Base-by-base conservation (phyloP, 1,140 invertebrate species). In the Temnothorax longispinosus region DNA sequence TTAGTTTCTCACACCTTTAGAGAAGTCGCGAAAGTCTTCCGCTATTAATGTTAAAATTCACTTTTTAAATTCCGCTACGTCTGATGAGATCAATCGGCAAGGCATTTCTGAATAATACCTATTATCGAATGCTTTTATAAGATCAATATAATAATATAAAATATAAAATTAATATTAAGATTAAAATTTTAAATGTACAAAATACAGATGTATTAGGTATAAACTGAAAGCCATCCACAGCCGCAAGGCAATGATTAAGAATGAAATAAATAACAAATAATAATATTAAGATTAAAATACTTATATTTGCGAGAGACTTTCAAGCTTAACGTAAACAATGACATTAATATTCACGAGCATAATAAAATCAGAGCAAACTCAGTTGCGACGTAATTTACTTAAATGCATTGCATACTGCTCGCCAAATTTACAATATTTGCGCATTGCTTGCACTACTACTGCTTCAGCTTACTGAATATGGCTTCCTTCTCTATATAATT, bases 401-500 rank as follows among this genome's bases (percentile, higher is more conserved):
- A 27, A 69, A 78, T 35, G 7, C 18, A 27, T n/a, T 47, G 18
- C n/a, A 78, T 2, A 38, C 15, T 44, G 41, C 35, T 80, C 35
- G 2, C 6, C 7, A 3, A 47, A 74, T 50, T 35, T 6, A 3
- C 47, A 27, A 18, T 47, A 74, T 60, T 60, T 80, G 71, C 0
- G 27, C 54, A 8, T n/a, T 38, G 11, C n/a, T 76, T 32, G 56
- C 85, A 56, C 35, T 65, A 27, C 11, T 62, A 44, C 7, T 38
- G 74, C 54, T n/a, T 69, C n/a, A 18, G 75, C 44, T 86, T 64
- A 56, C 8, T 52, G 21, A 81, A 75, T 69, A 75, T 35, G 82
- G 88, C 62, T 89, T 89, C 88, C 38, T 86, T 80, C 80, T 80
- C 47, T 78, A 82, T 56, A 52, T 62, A 86, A 56, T 76, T 89